Base-by-base conservation (phyloP, 2,888 invertebrate species). In the Gnatocerus cornutus region DNA sequence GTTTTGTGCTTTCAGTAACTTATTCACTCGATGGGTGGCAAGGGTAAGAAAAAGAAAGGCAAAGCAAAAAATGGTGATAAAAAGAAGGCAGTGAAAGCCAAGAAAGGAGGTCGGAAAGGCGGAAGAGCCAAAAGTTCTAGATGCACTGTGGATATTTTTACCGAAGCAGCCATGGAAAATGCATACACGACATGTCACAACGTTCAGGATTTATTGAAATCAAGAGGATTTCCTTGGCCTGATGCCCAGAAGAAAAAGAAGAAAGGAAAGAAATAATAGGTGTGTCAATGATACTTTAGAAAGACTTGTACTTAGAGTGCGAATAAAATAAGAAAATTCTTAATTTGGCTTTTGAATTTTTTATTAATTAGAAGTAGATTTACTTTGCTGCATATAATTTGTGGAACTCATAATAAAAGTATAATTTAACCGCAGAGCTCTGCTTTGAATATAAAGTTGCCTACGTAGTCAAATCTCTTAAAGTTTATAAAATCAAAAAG, bases 151-250 rank as follows among this genome's bases (percentile, higher is more conserved):
- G 96, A 96, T 78, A 93, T 96, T 79, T 90, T 96, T 79, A 94
- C 94, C 73, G 94, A 95, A 76, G 92, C 93, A 1, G 96, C 96
- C 0, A 96, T 97, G 95, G 93, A 95, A 74, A 97, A 97, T 80
- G 95, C 97, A 0, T 97, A 97, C 83, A 95, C 94, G 80, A 95
- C 94, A 0, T 97, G 97, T 76, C 97, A 97, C 81, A 96, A 96
- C 82, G 93, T 96, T 0, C 96, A 96, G 84, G 96, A 97, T 80
- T 88, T 97, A 7, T 85, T 97, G 9, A 91, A 91, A 77, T 92
- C 92, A 39, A 88, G 97, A 73, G 97, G 97, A 0, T 97, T 97
- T 83, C 92, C 93, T 29, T 96, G 96, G 90, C 93, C 95, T 0
- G 95, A 94, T 73, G 93, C 91, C 4, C 92, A 92, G 77, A 95